Conservation (phyloP, 2,888 invertebrate species). For the Sclerodermus sp. region DNA sequence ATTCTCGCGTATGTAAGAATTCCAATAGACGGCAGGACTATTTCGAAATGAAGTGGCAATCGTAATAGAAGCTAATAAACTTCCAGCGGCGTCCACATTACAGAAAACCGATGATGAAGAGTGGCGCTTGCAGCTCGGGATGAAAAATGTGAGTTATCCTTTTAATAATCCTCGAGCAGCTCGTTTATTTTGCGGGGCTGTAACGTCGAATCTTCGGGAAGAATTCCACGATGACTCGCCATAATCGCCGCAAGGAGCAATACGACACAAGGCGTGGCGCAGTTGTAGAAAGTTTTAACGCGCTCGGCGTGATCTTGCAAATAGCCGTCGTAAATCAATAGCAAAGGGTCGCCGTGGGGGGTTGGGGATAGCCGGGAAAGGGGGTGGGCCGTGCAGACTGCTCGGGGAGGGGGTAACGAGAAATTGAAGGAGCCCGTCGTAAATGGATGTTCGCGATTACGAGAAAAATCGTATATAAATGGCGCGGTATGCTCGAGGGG, state of each 20-base stretch:
- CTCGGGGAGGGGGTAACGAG: constrained; percentile 40
- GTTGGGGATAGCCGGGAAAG: constrained; percentile 10
- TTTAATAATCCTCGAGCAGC: background rate
- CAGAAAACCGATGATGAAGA: too few relatives aligned
- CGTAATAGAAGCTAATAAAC: too few relatives aligned
- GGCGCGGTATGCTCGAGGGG: constrained; percentile 27
- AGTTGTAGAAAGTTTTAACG: constrained; percentile 51
- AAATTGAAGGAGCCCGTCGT: constrained; percentile 50
- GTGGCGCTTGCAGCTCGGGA: too few relatives aligned
- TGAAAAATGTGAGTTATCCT: too few relatives aligned
- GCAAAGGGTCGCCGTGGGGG: constrained; percentile 30
- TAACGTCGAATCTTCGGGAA: background rate
- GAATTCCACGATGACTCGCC: constrained; percentile 24
- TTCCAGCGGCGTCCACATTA: too few relatives aligned
- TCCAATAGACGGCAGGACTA: too few relatives aligned
- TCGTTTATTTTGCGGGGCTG: background rate
- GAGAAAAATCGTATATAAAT: constrained; percentile 55
- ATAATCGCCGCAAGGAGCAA: constrained; percentile 25
- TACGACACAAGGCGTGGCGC: constrained; percentile 36
- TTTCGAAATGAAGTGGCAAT: too few relatives aligned
- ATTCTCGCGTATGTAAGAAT: too few relatives aligned
- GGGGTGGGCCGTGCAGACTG: constrained; percentile 4
- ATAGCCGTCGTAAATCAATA: constrained; percentile 54
- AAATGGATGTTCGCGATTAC: constrained; percentile 55
- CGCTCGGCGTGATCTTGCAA: constrained; percentile 52